A percentile compares a stretch with the other conserved stretches of the same genome.
These are phyloP conservation scores for Lordiphosa andalusiaca DNA, from an alignment of 2,888 invertebrate species.

Conservation along the genomic window DNA sequence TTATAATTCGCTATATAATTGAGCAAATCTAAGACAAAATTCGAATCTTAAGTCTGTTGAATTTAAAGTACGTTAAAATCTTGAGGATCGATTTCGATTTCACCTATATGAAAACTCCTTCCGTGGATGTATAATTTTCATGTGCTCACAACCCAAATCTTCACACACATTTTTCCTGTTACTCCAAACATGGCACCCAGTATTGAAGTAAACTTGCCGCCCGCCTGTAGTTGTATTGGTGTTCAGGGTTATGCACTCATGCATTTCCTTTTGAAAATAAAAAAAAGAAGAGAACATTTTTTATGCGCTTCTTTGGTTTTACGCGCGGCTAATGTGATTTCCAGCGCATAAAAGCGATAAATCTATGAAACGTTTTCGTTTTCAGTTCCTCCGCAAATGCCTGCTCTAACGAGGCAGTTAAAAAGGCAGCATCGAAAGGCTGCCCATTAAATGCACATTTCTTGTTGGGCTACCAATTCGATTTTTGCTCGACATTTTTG, in stretches of 20 bases:
- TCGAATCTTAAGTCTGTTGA: no score
- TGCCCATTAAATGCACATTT: constrained; percentile 64
- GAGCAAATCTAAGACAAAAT: no score
- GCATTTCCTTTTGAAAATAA: constrained; percentile 10
- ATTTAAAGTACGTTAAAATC: no score
- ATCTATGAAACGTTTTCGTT: constrained; percentile 51
- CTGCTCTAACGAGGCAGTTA: constrained; percentile 66
- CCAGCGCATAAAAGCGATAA: constrained; percentile 70
- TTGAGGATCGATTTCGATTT: no score
- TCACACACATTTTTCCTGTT: background rate
- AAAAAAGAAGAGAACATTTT: constrained; percentile 30
- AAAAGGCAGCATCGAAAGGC: constrained; percentile 28
- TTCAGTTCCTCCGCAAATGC: constrained; percentile 50
- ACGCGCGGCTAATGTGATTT: constrained; percentile 70
- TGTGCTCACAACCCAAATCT: background rate
- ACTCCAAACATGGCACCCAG: background rate
- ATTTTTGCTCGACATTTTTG: constrained; percentile 4
- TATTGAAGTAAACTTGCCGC: background rate
- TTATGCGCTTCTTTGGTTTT: constrained; percentile 67
- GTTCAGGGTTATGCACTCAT: constrained; percentile 9
- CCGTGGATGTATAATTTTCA: no score
- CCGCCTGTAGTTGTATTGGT: background rate
- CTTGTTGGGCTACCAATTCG: background rate
- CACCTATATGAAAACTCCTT: no score
- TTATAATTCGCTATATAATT: no score